phyloP scores from a whole-genome alignment of 2,797 vertebrate species.

The Merluccius polli region DNA sequence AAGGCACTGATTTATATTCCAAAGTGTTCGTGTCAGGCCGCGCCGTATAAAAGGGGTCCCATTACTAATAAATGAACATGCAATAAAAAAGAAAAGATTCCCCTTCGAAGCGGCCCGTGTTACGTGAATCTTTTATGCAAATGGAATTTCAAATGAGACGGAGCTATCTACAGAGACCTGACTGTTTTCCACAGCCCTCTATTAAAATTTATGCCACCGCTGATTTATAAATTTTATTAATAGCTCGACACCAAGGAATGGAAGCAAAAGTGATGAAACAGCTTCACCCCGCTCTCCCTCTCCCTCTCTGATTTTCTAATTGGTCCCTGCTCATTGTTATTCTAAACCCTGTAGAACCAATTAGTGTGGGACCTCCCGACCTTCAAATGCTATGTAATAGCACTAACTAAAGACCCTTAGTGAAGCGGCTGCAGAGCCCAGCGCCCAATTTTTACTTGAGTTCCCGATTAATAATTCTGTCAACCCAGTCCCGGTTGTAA shows the following conservation, averaged over 20 bases:
- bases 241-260: constrained; percentile 59
- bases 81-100: constrained; percentile 69
- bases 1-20: constrained; percentile 72
- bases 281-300: constrained; percentile 49
- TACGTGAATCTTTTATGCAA: constrained; percentile 85
- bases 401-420: constrained; percentile 72
- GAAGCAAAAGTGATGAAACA: constrained; percentile 59
- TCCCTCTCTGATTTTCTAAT: constrained; percentile 71
- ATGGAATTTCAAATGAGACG: constrained; percentile 84
- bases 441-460: constrained; percentile 79
- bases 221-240: constrained; percentile 84
- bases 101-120: constrained; percentile 70
- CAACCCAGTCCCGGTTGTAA: constrained; percentile 84
- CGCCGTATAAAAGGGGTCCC: constrained; percentile 60
- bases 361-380: constrained; percentile 78
- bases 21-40: constrained; percentile 67
- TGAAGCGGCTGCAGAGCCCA: constrained; percentile 65
- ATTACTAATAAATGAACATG: constrained; percentile 80
- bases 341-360: constrained; percentile 81
- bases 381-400: constrained; percentile 66
- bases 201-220: constrained; percentile 82
- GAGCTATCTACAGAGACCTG: constrained; percentile 74
- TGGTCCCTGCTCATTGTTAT: constrained; percentile 74
- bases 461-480: constrained; percentile 91
- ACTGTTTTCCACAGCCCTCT: constrained; percentile 72